These are phyloP conservation scores for Agapostemon virescens DNA, from an alignment of 2,888 invertebrate species.

Conservation along the genomic window DNA sequence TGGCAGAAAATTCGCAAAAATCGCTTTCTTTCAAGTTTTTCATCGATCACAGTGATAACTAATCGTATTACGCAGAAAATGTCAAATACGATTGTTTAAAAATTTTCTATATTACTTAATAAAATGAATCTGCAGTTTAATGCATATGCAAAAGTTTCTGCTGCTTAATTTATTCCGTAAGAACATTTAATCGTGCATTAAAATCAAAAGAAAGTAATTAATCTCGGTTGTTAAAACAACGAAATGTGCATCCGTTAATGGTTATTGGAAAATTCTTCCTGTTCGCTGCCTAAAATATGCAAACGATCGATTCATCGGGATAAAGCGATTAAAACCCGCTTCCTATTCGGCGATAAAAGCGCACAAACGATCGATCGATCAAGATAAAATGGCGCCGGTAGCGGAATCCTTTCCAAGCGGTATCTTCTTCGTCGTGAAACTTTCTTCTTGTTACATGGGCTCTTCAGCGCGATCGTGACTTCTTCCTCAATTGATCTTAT, in stretches of 20 bases:
- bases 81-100: neutral
- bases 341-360: neutral
- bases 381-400: neutral
- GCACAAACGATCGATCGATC: neutral
- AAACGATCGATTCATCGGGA: neutral
- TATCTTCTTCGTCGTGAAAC: neutral
- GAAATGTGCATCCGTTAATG: neutral
- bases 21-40: neutral
- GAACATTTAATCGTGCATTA: neutral
- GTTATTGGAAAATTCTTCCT: neutral
- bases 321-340: neutral
- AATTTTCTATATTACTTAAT: neutral
- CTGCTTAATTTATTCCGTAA: neutral
- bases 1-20: no score
- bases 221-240: neutral
- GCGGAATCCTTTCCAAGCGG: neutral
- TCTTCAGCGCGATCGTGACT: no score
- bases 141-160: no score
- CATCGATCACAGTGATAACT: no score
- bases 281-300: neutral
- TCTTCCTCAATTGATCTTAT: slow-evolving; percentile 13
- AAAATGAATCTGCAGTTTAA: no score
- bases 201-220: neutral
- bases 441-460: slow-evolving; percentile 28
- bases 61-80: neutral